Evolutionary conservation across 2,797 vertebrate genomes (phyloP).

Genomic region (Pangasius larnaudii): DNA sequence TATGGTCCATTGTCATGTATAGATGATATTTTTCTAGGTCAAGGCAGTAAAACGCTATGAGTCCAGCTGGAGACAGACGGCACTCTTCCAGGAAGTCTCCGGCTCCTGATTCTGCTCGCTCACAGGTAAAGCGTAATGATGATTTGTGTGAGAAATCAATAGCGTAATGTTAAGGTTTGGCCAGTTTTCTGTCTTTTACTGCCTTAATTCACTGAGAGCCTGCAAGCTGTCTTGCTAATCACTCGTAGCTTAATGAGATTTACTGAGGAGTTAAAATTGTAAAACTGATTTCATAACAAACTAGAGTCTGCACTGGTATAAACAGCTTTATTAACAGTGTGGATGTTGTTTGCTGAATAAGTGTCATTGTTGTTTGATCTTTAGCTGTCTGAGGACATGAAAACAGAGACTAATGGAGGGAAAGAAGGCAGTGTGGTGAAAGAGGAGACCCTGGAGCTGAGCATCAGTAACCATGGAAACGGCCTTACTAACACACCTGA

Average conservation of each 20-base stretch:
- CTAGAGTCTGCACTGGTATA: neutral
- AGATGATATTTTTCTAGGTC: neutral
- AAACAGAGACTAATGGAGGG: neutral
- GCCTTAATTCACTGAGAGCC: neutral
- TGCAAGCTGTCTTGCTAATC: neutral
- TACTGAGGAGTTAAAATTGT: neutral
- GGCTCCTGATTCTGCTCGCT: neutral
- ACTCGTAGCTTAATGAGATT: neutral
- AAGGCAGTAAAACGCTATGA: neutral
- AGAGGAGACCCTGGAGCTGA: conserved; percentile 11
- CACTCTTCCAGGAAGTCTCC: neutral
- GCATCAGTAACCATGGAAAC: neutral
- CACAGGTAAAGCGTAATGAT: neutral
- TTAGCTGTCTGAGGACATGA: neutral
- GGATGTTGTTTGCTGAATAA: neutral
- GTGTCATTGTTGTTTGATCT: neutral
- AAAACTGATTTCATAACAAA: neutral
- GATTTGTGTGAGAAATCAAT: neutral
- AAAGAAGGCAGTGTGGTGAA: neutral
- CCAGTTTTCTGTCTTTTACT: neutral
- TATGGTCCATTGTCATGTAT: neutral
- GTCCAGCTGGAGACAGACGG: neutral
- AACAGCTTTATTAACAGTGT: neutral
- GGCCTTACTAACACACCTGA: neutral
- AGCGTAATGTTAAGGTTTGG: neutral